Evolutionary conservation across 53 echinoderm and acorn worm genomes (phyloP).

Genomic region (Hippasteria phrygiana): DNA sequence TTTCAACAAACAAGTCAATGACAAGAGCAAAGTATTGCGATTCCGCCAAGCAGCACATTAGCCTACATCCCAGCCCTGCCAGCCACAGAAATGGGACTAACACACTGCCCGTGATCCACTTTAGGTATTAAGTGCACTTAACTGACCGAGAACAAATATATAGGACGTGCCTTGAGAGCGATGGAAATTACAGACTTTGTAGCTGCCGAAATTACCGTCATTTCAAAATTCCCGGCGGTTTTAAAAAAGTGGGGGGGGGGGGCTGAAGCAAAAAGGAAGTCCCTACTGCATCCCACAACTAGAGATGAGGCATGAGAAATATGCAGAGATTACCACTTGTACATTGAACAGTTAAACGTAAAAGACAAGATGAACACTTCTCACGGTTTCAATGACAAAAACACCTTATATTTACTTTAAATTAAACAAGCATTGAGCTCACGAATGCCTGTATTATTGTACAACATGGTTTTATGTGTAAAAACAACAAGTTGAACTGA

Average conservation of each 20-base stretch:
- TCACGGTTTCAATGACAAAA: too few relatives aligned
- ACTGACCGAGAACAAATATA: constrained; percentile 41
- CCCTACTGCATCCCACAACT: not conserved
- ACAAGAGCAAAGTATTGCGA: constrained; percentile 8
- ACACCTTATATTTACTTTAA: too few relatives aligned
- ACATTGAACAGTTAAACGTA: too few relatives aligned
- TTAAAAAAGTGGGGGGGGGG: not conserved
- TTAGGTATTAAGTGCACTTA: constrained; percentile 56
- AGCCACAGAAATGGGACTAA: not conserved
- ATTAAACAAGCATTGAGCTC: too few relatives aligned
- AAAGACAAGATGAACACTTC: too few relatives aligned
- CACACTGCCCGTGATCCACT: constrained; percentile 26
- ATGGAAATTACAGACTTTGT: constrained; percentile 20
- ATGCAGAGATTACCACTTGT: too few relatives aligned
- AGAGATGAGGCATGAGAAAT: not conserved
- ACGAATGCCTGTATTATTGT: too few relatives aligned
- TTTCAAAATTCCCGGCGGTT: not conserved
- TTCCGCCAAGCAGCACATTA: constrained; percentile 4
- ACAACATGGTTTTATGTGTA: too few relatives aligned
- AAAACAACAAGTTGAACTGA: too few relatives aligned
- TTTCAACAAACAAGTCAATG: not conserved
- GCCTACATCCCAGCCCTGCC: constrained; percentile 15
- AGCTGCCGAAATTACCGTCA: constrained; percentile 11
- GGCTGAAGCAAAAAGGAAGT: not conserved
- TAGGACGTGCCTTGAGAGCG: not conserved